Conservation (phyloP, 1,140 invertebrate species). For the Metopolophium dirhodum region DNA sequence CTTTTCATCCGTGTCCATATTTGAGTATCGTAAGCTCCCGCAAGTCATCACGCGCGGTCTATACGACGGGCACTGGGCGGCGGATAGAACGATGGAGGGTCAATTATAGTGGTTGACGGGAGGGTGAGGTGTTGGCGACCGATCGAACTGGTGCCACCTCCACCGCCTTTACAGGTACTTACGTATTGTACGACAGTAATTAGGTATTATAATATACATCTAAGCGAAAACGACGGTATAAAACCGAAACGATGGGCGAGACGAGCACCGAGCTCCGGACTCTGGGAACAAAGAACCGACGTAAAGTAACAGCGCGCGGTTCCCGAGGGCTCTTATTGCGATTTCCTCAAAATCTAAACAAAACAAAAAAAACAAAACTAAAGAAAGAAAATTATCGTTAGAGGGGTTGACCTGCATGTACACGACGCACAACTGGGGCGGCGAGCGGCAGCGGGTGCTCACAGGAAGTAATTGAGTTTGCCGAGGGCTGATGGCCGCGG, state of each 20-base stretch:
- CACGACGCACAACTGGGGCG: not conserved
- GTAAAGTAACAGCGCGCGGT: not conserved
- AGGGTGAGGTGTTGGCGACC: not conserved
- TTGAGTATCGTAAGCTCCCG: not conserved
- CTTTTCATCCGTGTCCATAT: not conserved
- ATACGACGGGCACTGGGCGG: no score
- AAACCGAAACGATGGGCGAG: not conserved
- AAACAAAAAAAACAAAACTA: not conserved
- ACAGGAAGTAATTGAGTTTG: slow-evolving; percentile 56
- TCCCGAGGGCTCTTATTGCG: not conserved
- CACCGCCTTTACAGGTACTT: no score
- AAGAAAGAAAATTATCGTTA: slow-evolving; percentile 51
- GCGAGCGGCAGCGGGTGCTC: no score
- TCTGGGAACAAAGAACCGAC: slow-evolving; percentile 15
- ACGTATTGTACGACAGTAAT: not conserved
- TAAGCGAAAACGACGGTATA: not conserved
- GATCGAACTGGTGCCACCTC: no score
- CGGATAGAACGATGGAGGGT: not conserved
- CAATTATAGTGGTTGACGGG: no score
- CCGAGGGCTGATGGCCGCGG: not conserved
- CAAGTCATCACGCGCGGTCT: not conserved
- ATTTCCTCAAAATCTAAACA: slow-evolving; percentile 29
- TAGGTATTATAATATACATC: not conserved
- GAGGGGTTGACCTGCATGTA: slow-evolving; percentile 34
- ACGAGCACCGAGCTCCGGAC: not conserved